Conservation (phyloP, 1,140 invertebrate genomes). For the Littorina saxatilis region DNA sequence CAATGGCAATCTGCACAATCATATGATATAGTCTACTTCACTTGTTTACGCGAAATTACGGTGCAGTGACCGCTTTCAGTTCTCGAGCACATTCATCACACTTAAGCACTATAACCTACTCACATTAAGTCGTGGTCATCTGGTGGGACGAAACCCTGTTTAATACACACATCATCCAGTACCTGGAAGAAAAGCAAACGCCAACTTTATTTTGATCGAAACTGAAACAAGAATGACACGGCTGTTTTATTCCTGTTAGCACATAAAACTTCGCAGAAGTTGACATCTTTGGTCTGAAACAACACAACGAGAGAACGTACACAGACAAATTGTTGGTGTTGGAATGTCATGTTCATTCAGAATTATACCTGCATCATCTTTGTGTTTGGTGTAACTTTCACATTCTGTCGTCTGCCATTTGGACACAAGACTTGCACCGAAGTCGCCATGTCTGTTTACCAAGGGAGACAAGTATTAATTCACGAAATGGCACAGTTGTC, state of each 20-base stretch:
- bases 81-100: too few species aligned
- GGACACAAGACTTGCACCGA: conserved; percentile 71
- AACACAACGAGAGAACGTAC: too few species aligned
- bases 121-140: conserved; percentile 80
- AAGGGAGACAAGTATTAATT: background rate
- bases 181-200: conserved; percentile 79
- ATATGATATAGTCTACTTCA: too few species aligned
- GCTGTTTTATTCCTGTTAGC: too few species aligned
- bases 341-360: background rate
- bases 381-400: conserved; percentile 68
- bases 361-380: conserved; percentile 65
- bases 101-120: too few species aligned
- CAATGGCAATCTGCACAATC: too few species aligned
- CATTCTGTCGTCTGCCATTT: conserved; percentile 70
- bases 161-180: conserved; percentile 87
- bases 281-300: too few species aligned
- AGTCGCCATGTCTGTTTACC: conserved; percentile 30
- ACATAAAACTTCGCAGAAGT: too few species aligned
- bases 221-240: background rate
- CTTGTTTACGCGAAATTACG: too few species aligned
- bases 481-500: too few species aligned
- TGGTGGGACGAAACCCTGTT: conserved; percentile 82
- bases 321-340: too few species aligned
- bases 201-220: conserved; percentile 14
- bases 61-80: too few species aligned